Conservation (phyloP, 2,113 vertebrate species). For the Atractosteus spatula region DNA sequence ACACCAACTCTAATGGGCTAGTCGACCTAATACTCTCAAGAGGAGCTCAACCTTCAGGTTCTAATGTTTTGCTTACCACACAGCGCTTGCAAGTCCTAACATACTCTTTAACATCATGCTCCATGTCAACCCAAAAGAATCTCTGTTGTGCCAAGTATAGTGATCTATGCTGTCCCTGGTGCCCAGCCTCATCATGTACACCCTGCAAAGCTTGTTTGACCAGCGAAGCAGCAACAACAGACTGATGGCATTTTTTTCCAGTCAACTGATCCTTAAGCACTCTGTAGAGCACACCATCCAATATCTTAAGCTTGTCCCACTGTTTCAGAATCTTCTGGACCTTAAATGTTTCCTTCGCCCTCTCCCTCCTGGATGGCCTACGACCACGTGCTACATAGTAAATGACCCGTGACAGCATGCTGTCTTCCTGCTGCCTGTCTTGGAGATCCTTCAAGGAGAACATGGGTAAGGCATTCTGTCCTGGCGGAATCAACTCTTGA, state of each 20-base stretch:
- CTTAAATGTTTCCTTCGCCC: not conserved
- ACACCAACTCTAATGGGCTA: constrained; percentile 10
- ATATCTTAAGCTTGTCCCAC: constrained; percentile 10
- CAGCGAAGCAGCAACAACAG: not conserved
- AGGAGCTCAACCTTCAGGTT: constrained; percentile 12
- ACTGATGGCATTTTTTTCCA: constrained; percentile 2
- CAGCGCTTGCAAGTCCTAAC: constrained; percentile 13
- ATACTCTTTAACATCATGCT: constrained; percentile 15
- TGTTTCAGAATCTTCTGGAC: not conserved
- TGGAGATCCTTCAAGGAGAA: constrained; percentile 8
- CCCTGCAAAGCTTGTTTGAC: not conserved
- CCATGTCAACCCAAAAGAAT: constrained; percentile 15
- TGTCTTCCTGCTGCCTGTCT: constrained; percentile 5
- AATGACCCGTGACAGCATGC: not conserved
- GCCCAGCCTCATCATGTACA: constrained; percentile 4
- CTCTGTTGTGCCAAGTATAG: constrained; percentile 8
- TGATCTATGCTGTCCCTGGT: constrained; percentile 17
- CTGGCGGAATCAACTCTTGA: not conserved
- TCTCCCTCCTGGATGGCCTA: not conserved
- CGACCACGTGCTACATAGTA: not conserved
- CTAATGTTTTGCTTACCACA: constrained; percentile 14
- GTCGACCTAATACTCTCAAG: constrained; percentile 20
- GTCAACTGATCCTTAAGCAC: constrained; percentile 6
- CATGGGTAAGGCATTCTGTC: not conserved
- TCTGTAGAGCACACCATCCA: constrained; percentile 7